Base-by-base conservation (phyloP, 1,140 invertebrate species). In the Lamellibrachia luymesi region DNA sequence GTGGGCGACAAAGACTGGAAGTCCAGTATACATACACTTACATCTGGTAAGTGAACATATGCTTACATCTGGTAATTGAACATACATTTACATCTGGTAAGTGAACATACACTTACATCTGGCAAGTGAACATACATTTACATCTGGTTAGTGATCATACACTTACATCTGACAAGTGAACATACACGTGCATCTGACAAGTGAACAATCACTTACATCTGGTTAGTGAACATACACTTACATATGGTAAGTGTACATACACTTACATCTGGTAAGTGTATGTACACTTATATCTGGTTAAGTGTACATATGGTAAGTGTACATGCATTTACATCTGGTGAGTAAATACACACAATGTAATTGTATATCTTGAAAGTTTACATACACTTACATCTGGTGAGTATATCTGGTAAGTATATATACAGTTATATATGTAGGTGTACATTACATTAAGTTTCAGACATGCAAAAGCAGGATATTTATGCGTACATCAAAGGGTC, bases 1-100 rank as follows among this genome's bases (percentile, higher is more conserved):
- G 95, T 96, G 4, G 95, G 95, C 27, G 95, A 96, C 92, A 94
- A 93, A 51, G 51, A 93, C 10, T 96, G 95, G 95, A 95, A 95
- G 80, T 92, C 93, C 49, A 95, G 95, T 92, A 93, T 96, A 22
- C 94, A 95, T 52, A 94, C 93, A 89, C 94, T 96, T 2, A 94
- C 94, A 25, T 94, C 94, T 93, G 95, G 95, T 96, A 93, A 91
- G 89, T 50, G 64, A 4, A 80, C 64, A 17, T 80, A 13, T 22
- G 91, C 94, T 96, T 2, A 94, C 94, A 25, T 94, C 94, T 93
- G 95, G 95, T 96, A 93, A 91, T n/a, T 50, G 64, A 4, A 80
- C 64, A 17, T 80, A 25, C 50, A 38, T 4, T 92, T 38, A 51
- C 56, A 51, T 49, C 92, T 80, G 64, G 64, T 52, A 5, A 95